phyloP scores from a whole-genome alignment of 1,140 invertebrate genomes.

The Acromyrmex echinatior region DNA sequence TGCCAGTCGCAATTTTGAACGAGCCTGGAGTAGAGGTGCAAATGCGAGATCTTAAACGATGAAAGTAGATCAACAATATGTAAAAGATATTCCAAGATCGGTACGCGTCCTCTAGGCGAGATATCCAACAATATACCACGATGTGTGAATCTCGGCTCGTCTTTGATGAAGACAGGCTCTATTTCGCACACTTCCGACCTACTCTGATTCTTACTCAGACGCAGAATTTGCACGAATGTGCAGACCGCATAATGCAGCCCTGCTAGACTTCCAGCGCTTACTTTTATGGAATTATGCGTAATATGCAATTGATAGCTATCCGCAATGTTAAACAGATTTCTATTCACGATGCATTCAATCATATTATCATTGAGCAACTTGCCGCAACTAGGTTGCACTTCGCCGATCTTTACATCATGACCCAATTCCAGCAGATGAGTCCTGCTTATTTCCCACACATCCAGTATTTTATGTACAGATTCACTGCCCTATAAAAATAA shows the following conservation, averaged over 20 bases:
- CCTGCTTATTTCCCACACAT: conserved; percentile 87
- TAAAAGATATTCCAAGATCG: conserved; percentile 88
- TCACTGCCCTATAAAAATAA: conserved; percentile 79
- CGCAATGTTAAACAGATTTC: conserved; percentile 83
- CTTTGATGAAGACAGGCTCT: conserved; percentile 88
- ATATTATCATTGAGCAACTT: conserved; percentile 81
- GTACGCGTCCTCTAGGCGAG: conserved; percentile 88
- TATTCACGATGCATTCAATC: conserved; percentile 86
- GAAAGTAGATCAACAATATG: conserved; percentile 88
- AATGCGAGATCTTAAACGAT: conserved; percentile 89
- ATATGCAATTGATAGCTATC: conserved; percentile 87
- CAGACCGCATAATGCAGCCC: conserved; percentile 89
- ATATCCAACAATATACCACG: conserved; percentile 89
- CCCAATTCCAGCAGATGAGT: conserved; percentile 85
- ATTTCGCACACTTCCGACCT: conserved; percentile 80
- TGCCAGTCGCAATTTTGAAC: conserved; percentile 86
- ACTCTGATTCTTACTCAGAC: conserved; percentile 84
- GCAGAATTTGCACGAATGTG: conserved; percentile 89
- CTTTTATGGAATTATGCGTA: conserved; percentile 87
- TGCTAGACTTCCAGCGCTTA: conserved; percentile 87
- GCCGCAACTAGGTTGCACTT: conserved; percentile 86
- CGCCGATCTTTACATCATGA: conserved; percentile 86
- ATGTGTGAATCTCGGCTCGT: conserved; percentile 88
- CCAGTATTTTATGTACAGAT: conserved; percentile 86
- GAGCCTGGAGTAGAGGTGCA: conserved; percentile 88